A percentile compares a stretch with the other conserved stretches of the same genome.
These are phyloP conservation scores for Aselliscus stoliczkanus DNA, from an alignment of 2,797 vertebrate genomes.

Conservation along the genomic window DNA sequence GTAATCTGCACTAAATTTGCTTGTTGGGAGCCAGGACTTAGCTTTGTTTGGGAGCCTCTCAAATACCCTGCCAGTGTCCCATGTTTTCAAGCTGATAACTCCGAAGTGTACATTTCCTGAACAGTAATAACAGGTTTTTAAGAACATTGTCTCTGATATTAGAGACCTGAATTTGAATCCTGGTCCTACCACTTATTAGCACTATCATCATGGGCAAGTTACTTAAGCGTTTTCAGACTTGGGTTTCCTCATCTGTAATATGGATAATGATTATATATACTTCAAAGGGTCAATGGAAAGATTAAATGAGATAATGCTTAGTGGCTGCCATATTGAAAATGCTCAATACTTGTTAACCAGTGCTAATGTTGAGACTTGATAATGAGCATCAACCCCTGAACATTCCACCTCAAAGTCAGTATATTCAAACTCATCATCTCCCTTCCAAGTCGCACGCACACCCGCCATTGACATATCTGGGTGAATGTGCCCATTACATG, in stretches of 20 bases:
- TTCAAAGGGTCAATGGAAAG: not conserved
- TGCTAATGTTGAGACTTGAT: not conserved
- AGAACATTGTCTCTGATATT: not conserved
- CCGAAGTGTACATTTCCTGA: not conserved
- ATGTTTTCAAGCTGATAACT: not conserved
- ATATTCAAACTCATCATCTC: not conserved
- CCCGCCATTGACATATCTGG: not conserved
- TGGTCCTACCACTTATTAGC: not conserved
- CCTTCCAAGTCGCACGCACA: not conserved
- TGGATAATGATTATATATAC: not conserved
- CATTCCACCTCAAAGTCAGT: not conserved
- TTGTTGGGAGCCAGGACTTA: not conserved
- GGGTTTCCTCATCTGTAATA: not conserved
- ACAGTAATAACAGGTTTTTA: not conserved
- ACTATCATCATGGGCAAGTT: not conserved
- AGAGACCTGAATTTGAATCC: not conserved
- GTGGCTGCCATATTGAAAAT: not conserved
- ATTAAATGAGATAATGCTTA: not conserved
- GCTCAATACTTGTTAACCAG: not conserved
- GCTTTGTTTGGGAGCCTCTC: not conserved
- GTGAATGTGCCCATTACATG: too few species aligned
- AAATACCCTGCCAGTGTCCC: not conserved
- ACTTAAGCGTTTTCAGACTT: slow-evolving; percentile 17
- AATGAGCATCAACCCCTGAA: not conserved
- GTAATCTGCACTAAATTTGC: not conserved